Base-by-base conservation (phyloP, 2,113 vertebrate genomes). In the Heptranchias perlo region DNA sequence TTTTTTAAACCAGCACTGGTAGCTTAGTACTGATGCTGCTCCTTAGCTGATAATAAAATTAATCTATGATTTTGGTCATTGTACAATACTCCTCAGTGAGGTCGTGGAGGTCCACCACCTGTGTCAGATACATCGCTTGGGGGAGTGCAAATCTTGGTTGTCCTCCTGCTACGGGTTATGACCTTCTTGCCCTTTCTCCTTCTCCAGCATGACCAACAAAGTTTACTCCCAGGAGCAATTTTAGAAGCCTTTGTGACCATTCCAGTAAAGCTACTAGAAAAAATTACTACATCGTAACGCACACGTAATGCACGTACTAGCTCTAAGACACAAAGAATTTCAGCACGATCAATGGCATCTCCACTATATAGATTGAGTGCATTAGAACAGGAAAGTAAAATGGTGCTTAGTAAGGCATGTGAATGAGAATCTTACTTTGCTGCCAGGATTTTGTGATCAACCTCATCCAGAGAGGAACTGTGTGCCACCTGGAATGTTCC, bases 381-480 rank as follows among this genome's bases (percentile, higher is more conserved):
- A 14, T 31, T 94, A 1, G 11, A 92, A 44, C 35, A 94, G 1
- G 3, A 61, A 39, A 61, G n/a, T 64, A 61, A 44, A 94, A 67
- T 3, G 28, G 4, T 16, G 52, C 13, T 54, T 89, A 49, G 6
- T 13, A 67, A 65, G 64, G 64, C 0, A n/a, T 25, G 35, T 23
- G 21, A 95, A 73, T 49, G 5, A 35, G 13, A 95, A 47, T 65
- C 98, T 98, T 98, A 99, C 99, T 99, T 99, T 97, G 99, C 99
- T 97, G 99, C 99, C 96, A 99, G 98, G 97, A 99, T 99, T 98
- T 99, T 99, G 97, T 99, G 99, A 97, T 99, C 99, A 96, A 99
- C 99, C 97, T 99, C 99, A 96, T 99, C 99, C 78, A 99, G 97
- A 0, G 99, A 99, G 11, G 99, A 99, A 96, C 99, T 99, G 97